A percentile compares a stretch with the other conserved stretches of the same genome.
phyloP scores from a whole-genome alignment of 2,888 invertebrate species.

The Chrysina gloriosa region DNA sequence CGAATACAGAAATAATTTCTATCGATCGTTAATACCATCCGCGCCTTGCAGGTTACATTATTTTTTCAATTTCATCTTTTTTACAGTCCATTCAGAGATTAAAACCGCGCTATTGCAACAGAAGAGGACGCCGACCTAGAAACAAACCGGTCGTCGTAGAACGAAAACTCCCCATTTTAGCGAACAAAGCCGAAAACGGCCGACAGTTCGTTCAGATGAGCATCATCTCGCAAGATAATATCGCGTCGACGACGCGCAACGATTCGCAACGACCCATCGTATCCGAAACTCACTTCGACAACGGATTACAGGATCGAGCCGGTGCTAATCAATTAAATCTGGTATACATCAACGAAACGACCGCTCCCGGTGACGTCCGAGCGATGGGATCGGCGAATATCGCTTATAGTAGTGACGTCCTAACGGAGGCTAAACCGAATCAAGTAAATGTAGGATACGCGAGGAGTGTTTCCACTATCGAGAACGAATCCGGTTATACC shows the following conservation, averaged over 20 bases:
- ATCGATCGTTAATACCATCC: not conserved
- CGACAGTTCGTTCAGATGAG: constrained; percentile 65
- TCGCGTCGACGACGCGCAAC: too few relatives aligned
- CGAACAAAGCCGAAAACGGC: constrained; percentile 66
- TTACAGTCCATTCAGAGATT: constrained; percentile 59
- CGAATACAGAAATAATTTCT: too few relatives aligned
- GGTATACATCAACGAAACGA: too few relatives aligned
- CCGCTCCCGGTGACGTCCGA: not conserved
- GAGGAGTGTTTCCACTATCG: not conserved
- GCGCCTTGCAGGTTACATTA: too few relatives aligned
- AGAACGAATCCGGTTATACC: constrained; percentile 2
- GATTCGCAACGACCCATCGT: constrained; percentile 48
- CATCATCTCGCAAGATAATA: constrained; percentile 59
- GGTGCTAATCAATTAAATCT: not conserved
- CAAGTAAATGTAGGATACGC: not conserved
- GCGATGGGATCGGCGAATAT: constrained; percentile 1
- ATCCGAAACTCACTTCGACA: constrained; percentile 43
- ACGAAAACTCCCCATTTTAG: constrained; percentile 77
- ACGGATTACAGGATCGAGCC: constrained; percentile 7
- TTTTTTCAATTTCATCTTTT: not conserved
- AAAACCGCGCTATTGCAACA: constrained; percentile 62
- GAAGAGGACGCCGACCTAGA: constrained; percentile 63
- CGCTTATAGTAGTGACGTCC: constrained; percentile 8
- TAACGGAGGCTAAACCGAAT: not conserved
- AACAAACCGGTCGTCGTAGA: constrained; percentile 79